Base-by-base conservation (phyloP, 2,797 vertebrate species). In the Tangara arthus region DNA sequence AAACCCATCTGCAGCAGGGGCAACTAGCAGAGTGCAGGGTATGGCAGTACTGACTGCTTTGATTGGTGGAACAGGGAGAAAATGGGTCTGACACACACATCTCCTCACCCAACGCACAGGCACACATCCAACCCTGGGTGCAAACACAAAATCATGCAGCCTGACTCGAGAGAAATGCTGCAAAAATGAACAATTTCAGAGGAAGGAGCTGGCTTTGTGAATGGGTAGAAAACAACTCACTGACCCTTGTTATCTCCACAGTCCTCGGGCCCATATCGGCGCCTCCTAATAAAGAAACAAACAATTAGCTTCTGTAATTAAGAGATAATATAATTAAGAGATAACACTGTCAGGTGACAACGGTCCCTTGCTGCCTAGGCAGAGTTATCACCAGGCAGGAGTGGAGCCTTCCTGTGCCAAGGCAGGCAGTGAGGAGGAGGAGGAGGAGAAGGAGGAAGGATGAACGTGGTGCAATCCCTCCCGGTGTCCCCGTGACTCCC, bases 201-300 rank as follows among this genome's bases (percentile, higher is more conserved):
- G 57, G 61, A 85, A 88, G 56, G 66, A 42, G 81, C 11, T 23
- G n/a, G 76, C 27, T 85, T 72, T 91, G 34, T 75, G 70, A 93
- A 92, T 24, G 39, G 75, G 11, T 12, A 56, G 78, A 49, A 93
- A 95, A 94, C 46, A 92, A 96, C 22, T 79, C 84, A 97, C 97
- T 98, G 97, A 99, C 99, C 98, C 99, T 97, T 10, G 89, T 98
- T 96, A 99, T 98, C 86, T 99, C 98, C 96, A 99, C 98, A 4
- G 98, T 98, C 65, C 99, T 98, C 14, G 98, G 81, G 59, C 97
- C 98, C 50, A 46, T 91, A 71, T 99, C 98, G 28, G 77, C 84
- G 56, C 97, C 98, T 98, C 32, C 34, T 81, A 95, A 95, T 92
- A 97, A 91, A 86, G 93, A 97, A 94, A 85, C 89, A 96, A 90